A percentile compares a stretch with the other conserved stretches of the same genome.
Evolutionary conservation across 2,888 invertebrate species (phyloP).

Genomic region (Euplagia quadripunctaria): DNA sequence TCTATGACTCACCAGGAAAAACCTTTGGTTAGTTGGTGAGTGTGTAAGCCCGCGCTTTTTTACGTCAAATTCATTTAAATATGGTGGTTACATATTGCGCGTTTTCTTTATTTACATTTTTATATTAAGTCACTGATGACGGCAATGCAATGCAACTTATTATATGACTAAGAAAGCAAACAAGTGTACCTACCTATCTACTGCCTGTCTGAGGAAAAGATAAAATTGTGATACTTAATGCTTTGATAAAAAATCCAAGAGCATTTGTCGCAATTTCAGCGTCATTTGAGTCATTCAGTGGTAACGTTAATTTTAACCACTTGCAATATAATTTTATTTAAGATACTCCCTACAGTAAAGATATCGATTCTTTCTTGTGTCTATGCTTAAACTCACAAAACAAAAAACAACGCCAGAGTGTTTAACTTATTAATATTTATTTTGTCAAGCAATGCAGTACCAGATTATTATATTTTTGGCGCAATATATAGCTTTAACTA

Average conservation of each 20-base stretch:
- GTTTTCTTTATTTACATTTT: not conserved
- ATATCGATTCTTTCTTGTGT: not conserved
- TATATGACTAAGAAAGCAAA: not conserved
- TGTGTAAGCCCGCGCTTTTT: constrained; percentile 18
- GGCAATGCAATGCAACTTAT: not conserved
- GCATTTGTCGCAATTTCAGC: not conserved
- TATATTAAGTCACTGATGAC: not conserved
- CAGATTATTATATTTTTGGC: no score
- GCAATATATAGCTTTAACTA: no score
- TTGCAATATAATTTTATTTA: no score
- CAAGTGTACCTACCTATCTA: not conserved
- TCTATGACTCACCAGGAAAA: constrained; percentile 41
- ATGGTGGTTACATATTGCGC: constrained; percentile 13
- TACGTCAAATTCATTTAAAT: constrained; percentile 29
- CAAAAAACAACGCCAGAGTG: no score
- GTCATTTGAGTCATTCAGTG: not conserved
- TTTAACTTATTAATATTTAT: not conserved
- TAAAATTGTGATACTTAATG: not conserved
- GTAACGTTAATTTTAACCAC: not conserved
- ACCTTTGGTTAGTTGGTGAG: constrained; percentile 22
- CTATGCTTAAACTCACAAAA: not conserved
- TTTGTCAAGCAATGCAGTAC: not conserved
- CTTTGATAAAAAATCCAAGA: not conserved
- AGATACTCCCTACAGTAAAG: no score
- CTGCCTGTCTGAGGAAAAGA: not conserved